Base-by-base conservation (phyloP, 2,888 invertebrate genomes). In the Brachycybe producta region DNA sequence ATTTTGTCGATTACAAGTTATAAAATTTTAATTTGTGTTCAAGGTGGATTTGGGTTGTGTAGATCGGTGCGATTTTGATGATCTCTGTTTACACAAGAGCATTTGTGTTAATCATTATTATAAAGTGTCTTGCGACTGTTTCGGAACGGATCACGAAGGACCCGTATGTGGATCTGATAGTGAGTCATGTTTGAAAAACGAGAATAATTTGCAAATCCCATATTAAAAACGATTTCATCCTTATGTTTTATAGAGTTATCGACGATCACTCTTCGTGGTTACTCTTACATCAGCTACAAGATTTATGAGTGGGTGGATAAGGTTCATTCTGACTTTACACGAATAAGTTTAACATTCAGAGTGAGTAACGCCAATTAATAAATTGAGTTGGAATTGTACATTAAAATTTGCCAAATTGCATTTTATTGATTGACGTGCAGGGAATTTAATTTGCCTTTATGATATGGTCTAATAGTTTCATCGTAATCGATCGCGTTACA, bases 251-350 rank as follows among this genome's bases (percentile, higher is more conserved):
- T 69, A 91, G 90, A 84, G 66, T 82, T 87, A 28, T 88, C 90
- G 2, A 77, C 84, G 54, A 73, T 91, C 55, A 91, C 90, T 1
- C 70, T 92, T 24, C 76, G 86, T 55, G 91, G 91, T 0, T 88
- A 90, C 38, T 90, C 91, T 50, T 91, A 87, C 71, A 82, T 92
- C 23, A 87, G 86, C 0, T 92, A 91, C 68, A 76, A 87, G 52
- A 84, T 91, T 42, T 91, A 91, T 67, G 85, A 88, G 61, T 88
- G 86, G 84, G 85, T 86, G 66, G 86, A 88, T 65, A 76, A 86
- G 52, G 85, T 88, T 13, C 88, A 90, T 64, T 86, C 87, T 0
- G 81, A 85, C 40, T 79, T 79, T 39, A 88, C 86, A 54, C 75
- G 85, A 60, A 84, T 92, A 63, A 88, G 90, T 62, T 71, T 92